Percentiles rank a stretch among this genome's conserved stretches.
Conservation (phyloP, 2,888 invertebrate genomes). For the Auanema sp. region DNA sequence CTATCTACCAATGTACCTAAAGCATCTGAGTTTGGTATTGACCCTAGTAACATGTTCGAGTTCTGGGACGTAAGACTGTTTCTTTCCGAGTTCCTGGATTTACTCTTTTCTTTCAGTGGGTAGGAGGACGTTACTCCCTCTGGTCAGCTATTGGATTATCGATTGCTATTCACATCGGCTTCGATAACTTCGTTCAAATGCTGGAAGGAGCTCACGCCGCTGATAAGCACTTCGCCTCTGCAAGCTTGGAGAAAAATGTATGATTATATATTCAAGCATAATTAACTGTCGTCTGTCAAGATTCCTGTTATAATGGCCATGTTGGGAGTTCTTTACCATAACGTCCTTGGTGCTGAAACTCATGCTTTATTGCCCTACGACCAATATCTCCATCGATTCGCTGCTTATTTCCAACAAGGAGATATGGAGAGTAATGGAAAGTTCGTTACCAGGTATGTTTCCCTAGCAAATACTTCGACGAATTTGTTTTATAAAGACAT, state of each 20-base stretch:
- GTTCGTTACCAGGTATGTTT: conserved; percentile 68
- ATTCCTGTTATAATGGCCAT: conserved; percentile 88
- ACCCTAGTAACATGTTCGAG: conserved; percentile 95
- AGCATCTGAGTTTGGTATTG: conserved; percentile 96
- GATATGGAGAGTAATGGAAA: conserved; percentile 96
- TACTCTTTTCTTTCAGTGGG: conserved; percentile 74
- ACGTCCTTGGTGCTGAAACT: conserved; percentile 92
- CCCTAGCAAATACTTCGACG: background rate
- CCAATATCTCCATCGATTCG: conserved; percentile 94
- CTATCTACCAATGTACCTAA: conserved; percentile 89
- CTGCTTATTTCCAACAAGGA: conserved; percentile 95
- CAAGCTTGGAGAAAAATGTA: conserved; percentile 88
- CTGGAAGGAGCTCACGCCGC: conserved; percentile 87
- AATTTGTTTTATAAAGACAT: conserved; percentile 32
- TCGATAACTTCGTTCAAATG: conserved; percentile 88
- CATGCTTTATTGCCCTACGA: conserved; percentile 96
- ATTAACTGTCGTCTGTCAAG: conserved; percentile 68
- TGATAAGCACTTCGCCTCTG: conserved; percentile 86
- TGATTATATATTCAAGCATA: background rate
- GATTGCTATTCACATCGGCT: conserved; percentile 86
- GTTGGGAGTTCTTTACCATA: conserved; percentile 85
- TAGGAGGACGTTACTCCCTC: conserved; percentile 92
- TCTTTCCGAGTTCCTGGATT: background rate
- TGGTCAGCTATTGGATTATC: conserved; percentile 99
- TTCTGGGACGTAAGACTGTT: conserved; percentile 86